These are phyloP conservation scores for Thera obeliscata DNA, from an alignment of 2,888 invertebrate species.

Conservation along the genomic window DNA sequence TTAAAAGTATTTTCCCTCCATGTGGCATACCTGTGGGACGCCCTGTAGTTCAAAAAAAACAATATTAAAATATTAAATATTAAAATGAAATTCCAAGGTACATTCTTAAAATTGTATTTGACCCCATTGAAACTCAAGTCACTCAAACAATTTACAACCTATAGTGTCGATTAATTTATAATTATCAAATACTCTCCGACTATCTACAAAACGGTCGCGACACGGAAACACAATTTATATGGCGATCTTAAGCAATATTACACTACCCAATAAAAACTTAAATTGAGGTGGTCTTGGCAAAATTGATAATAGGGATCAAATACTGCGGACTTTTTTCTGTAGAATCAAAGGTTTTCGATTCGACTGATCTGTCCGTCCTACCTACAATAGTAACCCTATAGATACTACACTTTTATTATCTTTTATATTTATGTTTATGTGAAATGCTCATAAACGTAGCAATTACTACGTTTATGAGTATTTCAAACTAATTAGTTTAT, in stretches of 20 bases:
- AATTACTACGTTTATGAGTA: no score
- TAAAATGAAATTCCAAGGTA: slow-evolving; percentile 42
- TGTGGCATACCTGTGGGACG: no score
- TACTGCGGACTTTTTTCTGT: background rate
- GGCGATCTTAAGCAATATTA: slow-evolving; percentile 53
- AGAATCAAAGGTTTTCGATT: background rate
- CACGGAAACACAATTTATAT: slow-evolving; percentile 40
- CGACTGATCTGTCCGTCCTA: background rate
- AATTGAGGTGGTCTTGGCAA: slow-evolving; percentile 19
- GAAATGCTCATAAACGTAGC: no score
- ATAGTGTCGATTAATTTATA: slow-evolving; percentile 59
- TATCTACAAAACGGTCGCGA: slow-evolving; percentile 61
- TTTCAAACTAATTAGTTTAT: no score
- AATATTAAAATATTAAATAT: no score
- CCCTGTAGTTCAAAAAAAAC: no score
- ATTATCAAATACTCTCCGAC: slow-evolving; percentile 60
- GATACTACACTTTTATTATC: no score
- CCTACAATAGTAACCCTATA: no score
- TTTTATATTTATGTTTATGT: no score
- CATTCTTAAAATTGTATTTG: slow-evolving; percentile 82
- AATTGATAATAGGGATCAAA: slow-evolving; percentile 12
- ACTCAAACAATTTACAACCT: slow-evolving; percentile 78
- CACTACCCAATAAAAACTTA: slow-evolving; percentile 49
- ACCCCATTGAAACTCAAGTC: slow-evolving; percentile 80
- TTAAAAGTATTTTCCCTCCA: no score